Percentiles rank a stretch among this genome's conserved stretches.
phyloP scores from a whole-genome alignment of 1,140 invertebrate genomes.

The Drosophila guanche region DNA sequence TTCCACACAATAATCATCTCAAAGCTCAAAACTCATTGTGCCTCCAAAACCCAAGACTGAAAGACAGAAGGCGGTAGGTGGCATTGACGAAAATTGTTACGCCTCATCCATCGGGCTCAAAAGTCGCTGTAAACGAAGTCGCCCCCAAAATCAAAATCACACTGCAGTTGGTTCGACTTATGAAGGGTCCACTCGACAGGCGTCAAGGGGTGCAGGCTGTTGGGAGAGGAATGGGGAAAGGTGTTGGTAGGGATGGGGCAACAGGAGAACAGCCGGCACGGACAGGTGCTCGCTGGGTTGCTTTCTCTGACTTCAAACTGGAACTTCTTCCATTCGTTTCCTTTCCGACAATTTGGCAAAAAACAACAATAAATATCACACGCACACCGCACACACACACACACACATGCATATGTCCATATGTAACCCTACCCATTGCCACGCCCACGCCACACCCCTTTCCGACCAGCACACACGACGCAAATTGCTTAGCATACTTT shows the following conservation, averaged over 20 bases:
- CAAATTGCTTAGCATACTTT: constrained; percentile 81
- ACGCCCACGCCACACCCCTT: neutral
- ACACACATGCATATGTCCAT: neutral
- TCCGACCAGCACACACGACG: constrained; percentile 28
- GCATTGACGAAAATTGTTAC: no score
- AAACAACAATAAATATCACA: constrained; percentile 72
- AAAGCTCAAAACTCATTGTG: neutral
- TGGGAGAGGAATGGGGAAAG: neutral
- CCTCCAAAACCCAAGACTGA: neutral
- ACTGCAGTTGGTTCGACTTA: constrained; percentile 38
- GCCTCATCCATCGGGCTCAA: neutral
- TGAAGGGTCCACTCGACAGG: constrained; percentile 48
- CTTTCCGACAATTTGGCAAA: constrained; percentile 43
- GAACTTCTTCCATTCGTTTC: neutral
- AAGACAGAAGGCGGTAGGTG: no score
- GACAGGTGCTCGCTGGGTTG: neutral
- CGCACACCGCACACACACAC: constrained; percentile 24
- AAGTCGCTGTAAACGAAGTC: constrained; percentile 3
- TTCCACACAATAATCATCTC: no score
- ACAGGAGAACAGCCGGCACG: constrained; percentile 5
- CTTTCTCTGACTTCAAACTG: neutral
- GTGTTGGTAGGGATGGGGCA: neutral
- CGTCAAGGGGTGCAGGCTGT: neutral
- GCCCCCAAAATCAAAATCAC: constrained; percentile 50
- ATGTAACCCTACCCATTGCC: neutral